Conservation (phyloP, 2,797 vertebrate species). For the Diplodus puntazzo region DNA sequence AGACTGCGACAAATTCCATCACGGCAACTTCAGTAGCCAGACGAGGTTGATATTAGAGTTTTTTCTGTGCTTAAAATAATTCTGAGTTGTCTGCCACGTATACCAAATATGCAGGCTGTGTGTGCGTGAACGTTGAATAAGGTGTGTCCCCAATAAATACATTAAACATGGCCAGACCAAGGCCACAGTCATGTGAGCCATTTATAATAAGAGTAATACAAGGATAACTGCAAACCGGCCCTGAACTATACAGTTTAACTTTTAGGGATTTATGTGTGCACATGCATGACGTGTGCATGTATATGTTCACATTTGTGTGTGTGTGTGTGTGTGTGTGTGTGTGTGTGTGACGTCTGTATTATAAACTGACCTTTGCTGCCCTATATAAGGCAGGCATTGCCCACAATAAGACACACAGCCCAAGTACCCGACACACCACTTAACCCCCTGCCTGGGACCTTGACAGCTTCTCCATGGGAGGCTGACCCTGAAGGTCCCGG, state of each 20-base stretch:
- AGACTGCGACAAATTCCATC: not conserved
- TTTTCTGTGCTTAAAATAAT: not conserved
- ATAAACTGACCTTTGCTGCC: constrained; percentile 68
- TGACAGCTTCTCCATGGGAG: constrained; percentile 82
- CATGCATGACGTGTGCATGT: constrained; percentile 27
- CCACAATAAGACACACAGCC: constrained; percentile 69
- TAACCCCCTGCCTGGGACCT: constrained; percentile 81
- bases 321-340: not conserved
- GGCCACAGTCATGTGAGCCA: constrained; percentile 37
- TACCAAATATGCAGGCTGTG: constrained; percentile 2
- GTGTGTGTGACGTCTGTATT: constrained; percentile 64
- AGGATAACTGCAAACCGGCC: constrained; percentile 58
- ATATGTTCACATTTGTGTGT: constrained; percentile 40
- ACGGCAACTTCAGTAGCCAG: constrained; percentile 8
- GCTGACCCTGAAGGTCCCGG: constrained; percentile 76
- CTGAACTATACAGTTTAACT: constrained; percentile 64
- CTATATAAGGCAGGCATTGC: constrained; percentile 63
- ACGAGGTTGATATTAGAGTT: not conserved
- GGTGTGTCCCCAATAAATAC: constrained; percentile 41
- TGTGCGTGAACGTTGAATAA: constrained; percentile 14
- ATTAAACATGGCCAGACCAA: constrained; percentile 30
- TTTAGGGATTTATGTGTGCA: constrained; percentile 49
- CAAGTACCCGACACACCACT: constrained; percentile 75
- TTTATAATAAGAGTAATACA: constrained; percentile 49
- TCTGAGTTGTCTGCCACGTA: not conserved